Conservation (phyloP, 2,113 vertebrate species). For the Cyrtonyx montezumae region DNA sequence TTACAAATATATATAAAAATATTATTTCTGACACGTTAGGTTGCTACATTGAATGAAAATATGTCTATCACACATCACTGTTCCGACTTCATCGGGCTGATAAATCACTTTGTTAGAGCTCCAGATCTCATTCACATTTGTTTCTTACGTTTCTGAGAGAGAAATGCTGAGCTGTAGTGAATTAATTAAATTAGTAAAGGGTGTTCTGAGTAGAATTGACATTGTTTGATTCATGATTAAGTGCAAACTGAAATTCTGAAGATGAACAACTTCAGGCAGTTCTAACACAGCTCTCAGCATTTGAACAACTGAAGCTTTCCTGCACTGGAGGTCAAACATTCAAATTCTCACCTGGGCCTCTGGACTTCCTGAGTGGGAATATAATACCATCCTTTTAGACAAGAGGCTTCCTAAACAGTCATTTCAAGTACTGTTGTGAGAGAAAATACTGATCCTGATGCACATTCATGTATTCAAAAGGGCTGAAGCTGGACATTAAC, state of each 20-base stretch:
- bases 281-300: neutral
- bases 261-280: neutral
- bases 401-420: neutral
- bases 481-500: neutral
- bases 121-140: neutral
- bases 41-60: constrained; percentile 1
- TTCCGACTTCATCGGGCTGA: neutral
- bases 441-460: neutral
- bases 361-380: neutral
- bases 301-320: neutral
- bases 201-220: neutral
- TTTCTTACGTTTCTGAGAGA: neutral
- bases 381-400: neutral
- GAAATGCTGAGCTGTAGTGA: neutral
- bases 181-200: neutral
- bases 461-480: neutral
- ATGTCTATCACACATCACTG: neutral
- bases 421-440: neutral
- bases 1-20: neutral
- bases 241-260: neutral
- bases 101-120: neutral
- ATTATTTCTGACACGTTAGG: constrained; percentile 4
- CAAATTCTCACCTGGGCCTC: neutral
- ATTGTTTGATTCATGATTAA: neutral
- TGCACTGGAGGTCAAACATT: neutral